Percentiles rank a stretch among this genome's conserved stretches.
Conservation (phyloP, 2,113 vertebrate genomes). For the Solenodon paradoxus region DNA sequence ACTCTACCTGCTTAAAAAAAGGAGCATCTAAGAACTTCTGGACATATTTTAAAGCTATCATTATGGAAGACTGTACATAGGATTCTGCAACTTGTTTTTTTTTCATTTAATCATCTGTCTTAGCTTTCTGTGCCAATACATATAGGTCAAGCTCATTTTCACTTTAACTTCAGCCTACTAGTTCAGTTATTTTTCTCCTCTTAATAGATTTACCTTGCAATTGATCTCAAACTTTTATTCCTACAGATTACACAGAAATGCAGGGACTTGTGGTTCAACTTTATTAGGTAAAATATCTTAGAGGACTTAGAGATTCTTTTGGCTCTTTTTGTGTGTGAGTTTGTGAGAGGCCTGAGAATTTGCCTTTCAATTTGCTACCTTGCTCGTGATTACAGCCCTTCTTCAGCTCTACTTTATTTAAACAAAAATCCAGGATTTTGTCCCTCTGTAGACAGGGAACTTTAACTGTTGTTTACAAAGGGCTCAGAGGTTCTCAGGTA, state of each 20-base stretch:
- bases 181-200: neutral
- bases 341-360: neutral
- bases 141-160: neutral
- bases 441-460: neutral
- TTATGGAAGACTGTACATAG: neutral
- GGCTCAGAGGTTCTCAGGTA: constrained; percentile 53
- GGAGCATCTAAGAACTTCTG: neutral
- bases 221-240: neutral
- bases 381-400: neutral
- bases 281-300: neutral
- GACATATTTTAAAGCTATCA: neutral
- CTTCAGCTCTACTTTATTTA: constrained; percentile 10
- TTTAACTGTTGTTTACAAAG: constrained; percentile 50
- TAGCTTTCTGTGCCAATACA: neutral
- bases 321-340: neutral
- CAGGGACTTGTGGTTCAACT: neutral
- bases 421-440: constrained; percentile 9
- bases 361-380: neutral
- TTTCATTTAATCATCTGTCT: neutral
- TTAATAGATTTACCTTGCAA: neutral
- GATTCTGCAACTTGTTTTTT: neutral
- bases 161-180: neutral
- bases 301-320: neutral
- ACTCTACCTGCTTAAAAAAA: neutral
- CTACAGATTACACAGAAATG: neutral